phyloP scores from a whole-genome alignment of 1,140 invertebrate genomes.

The Neocloeon triangulifer region DNA sequence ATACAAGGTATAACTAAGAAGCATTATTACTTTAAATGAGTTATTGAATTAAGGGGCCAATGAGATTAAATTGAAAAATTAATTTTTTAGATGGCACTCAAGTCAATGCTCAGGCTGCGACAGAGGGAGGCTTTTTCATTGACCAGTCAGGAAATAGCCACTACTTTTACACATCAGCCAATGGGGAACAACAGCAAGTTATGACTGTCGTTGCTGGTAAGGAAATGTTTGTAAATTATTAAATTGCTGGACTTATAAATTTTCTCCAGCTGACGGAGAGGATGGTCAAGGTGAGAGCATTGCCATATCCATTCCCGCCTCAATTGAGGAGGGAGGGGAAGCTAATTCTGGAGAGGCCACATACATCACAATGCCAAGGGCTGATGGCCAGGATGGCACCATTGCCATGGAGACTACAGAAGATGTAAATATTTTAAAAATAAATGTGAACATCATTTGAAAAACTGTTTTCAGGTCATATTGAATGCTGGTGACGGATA shows the following conservation, averaged over 20 bases:
- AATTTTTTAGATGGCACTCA: conserved; percentile 8
- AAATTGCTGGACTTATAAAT: background rate
- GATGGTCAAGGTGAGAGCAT: background rate
- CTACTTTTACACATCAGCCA: conserved; percentile 48
- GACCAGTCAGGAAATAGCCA: conserved; percentile 53
- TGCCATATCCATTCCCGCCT: background rate
- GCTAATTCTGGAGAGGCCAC: conserved; percentile 6
- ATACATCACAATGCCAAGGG: conserved; percentile 10
- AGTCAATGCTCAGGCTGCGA: conserved; percentile 15
- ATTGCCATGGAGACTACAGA: conserved; percentile 7
- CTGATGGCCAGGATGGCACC: conserved; percentile 5
- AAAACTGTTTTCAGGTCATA: conserved; percentile 16
- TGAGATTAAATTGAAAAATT: conserved; percentile 2
- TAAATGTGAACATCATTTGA: background rate
- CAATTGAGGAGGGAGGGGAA: conserved; percentile 1
- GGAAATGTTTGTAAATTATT: conserved; percentile 9
- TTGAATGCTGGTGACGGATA: conserved; percentile 38
- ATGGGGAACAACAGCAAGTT: conserved; percentile 29
- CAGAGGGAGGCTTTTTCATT: conserved; percentile 47
- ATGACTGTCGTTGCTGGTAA: conserved; percentile 27
- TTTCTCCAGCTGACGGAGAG: conserved; percentile 1
- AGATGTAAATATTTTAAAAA: conserved; percentile 2
- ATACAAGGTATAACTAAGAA: conserved; percentile 39
- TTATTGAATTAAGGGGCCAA: background rate
- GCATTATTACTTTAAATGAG: conserved; percentile 1